A percentile compares a stretch with the other conserved stretches of the same genome.
phyloP scores from a whole-genome alignment of 2,888 invertebrate species.

The Falcaria lacertinaria region DNA sequence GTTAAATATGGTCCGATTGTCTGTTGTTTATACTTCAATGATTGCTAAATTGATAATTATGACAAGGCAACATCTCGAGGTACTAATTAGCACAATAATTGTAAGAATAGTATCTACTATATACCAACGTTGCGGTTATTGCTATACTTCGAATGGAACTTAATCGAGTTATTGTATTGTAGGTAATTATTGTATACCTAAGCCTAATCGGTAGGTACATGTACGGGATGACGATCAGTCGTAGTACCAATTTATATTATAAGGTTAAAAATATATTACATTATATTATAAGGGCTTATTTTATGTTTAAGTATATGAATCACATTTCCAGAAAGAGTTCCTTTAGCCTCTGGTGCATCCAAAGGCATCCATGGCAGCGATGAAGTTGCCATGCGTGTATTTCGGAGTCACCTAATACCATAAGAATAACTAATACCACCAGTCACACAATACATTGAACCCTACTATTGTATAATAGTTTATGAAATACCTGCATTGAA shows the following conservation, averaged over 20 bases:
- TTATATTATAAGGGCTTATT: not conserved
- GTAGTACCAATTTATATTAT: slow-evolving; percentile 13
- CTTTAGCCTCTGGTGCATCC: no score
- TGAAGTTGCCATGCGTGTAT: no score
- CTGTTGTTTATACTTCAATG: not conserved
- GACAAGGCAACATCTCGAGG: not conserved
- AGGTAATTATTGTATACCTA: not conserved
- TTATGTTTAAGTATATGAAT: no score
- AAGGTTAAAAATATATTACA: no score
- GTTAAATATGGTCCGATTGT: not conserved
- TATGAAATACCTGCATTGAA: no score
- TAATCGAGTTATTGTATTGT: not conserved
- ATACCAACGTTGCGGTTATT: slow-evolving; percentile 1
- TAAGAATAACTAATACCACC: no score
- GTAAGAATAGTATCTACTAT: not conserved
- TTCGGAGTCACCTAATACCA: no score
- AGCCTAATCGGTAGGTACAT: slow-evolving; percentile 5
- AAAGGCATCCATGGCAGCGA: no score
- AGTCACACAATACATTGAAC: no score
- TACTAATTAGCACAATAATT: not conserved
- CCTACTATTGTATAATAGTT: no score
- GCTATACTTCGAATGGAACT: not conserved
- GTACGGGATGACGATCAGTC: slow-evolving; percentile 13
- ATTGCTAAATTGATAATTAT: not conserved
- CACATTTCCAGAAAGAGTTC: no score